These are phyloP conservation scores for Scopus umbretta DNA, from an alignment of 2,113 vertebrate genomes.

Conservation along the genomic window DNA sequence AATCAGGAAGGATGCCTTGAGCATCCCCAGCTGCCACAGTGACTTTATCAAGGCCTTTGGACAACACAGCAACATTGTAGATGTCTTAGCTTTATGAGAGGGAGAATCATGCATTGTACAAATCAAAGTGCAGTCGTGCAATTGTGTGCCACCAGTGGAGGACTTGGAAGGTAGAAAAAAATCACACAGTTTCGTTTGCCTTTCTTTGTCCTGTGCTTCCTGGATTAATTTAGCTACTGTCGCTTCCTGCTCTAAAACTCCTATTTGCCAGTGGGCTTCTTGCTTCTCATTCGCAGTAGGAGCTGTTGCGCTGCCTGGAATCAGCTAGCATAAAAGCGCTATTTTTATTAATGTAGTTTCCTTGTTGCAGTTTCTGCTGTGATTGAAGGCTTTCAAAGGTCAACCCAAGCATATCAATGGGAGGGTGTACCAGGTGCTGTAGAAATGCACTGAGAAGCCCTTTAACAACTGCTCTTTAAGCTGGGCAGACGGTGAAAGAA, in stretches of 20 bases:
- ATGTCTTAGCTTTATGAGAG: not conserved
- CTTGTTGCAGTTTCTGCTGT: not conserved
- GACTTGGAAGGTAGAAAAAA: not conserved
- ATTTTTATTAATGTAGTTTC: not conserved
- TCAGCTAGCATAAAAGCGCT: not conserved
- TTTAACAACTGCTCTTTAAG: not conserved
- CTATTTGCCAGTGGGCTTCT: not conserved
- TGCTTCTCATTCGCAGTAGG: not conserved
- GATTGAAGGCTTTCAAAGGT: not conserved
- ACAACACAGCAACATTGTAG: not conserved
- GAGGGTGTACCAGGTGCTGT: not conserved
- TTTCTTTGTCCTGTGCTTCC: not conserved
- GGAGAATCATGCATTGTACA: accelerated
- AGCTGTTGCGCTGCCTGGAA: not conserved
- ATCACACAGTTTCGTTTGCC: not conserved
- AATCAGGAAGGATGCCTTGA: not conserved
- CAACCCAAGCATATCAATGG: not conserved
- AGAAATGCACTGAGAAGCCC: not conserved
- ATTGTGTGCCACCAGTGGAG: accelerated
- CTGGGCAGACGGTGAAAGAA: not conserved
- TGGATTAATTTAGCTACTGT: not conserved
- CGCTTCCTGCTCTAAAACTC: not conserved
- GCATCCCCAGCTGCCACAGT: not conserved
- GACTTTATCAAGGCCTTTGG: not conserved
- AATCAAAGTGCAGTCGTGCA: not conserved